Evolutionary conservation across 37 sponge, comb jelly and placozoan species (phyloP).

Genomic region (Aplysina aerophoba): DNA sequence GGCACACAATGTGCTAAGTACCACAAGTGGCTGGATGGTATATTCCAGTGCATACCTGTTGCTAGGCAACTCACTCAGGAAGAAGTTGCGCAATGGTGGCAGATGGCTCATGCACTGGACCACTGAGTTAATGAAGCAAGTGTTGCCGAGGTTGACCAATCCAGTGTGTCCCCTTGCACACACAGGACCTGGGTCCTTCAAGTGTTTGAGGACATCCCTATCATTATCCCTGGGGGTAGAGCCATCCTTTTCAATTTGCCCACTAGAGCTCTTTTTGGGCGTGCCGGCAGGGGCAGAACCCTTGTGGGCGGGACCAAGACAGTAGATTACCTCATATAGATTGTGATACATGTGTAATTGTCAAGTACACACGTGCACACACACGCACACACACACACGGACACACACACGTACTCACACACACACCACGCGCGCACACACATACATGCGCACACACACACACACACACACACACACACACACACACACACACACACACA

Average conservation of each 20-base stretch:
- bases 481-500: no score
- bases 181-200: conserved; percentile 2
- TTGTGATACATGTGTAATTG: background rate
- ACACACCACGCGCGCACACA: no score
- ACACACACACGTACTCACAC: no score
- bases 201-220: conserved; percentile 2
- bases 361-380: background rate
- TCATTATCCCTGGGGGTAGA: conserved; percentile 20
- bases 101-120: conserved; percentile 74
- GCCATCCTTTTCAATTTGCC: background rate
- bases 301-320: no score
- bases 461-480: no score
- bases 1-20: no score
- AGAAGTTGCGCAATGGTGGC: conserved; percentile 48
- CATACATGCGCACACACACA: no score
- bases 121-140: conserved; percentile 81
- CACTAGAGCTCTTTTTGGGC: background rate
- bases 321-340: no score
- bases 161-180: conserved; percentile 52
- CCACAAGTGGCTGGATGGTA: no score
- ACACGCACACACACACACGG: background rate
- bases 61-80: conserved; percentile 24
- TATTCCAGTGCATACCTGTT: no score
- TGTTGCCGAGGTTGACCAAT: conserved; percentile 73
- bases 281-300: no score